Evolutionary conservation across 2,888 invertebrate genomes (phyloP), one percentile per base, ranked within the genome.

Genomic region (Trachelus troglodyta): DNA sequence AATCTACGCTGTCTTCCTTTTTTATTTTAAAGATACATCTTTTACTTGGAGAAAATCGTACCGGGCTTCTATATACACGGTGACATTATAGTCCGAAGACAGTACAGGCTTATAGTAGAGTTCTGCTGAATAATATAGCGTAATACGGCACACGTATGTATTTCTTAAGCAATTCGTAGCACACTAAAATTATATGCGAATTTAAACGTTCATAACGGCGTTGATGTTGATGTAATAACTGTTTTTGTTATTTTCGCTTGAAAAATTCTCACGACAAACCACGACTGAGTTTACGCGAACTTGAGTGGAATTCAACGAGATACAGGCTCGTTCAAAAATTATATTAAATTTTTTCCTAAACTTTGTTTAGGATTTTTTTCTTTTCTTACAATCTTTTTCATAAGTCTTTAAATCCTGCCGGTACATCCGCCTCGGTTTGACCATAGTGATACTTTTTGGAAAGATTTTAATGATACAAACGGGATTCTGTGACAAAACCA

Each of bases 1-100:
- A 75, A 76, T 81, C 79, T 80, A 82, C 83, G 83, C 85, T 81
- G 80, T 84, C 84, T 82, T 82, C 81, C 82, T 56, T 56, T 56
- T 9, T 15, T 23, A 33, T 15, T 56, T 56, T 23, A 56, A 23
- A 23, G 56, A 9, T 56, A 23, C 23, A 56, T 23, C 56, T 23
- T 56, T 56, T 56, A 23, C 56, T 23, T 23, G 56, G 56, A 56
- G 23, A 23, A 56, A 56, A 56, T 56, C 56, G 56, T 56, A 56
- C 9, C 56, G 6, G 23, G 23, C 23, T 23, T 56, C 9, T 23
- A 23, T 56, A 56, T 56, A 23, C 9, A 2, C 23, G 56, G 23
- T 56, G 56, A 56, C 15, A 23, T 23, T 56, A 23, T 56, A 23
- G 23, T 23, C 56, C 6, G 9, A 23, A 56, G 15, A 56, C 23